Conservation (phyloP, 2,113 vertebrate species). For the Brachirus orientalis region DNA sequence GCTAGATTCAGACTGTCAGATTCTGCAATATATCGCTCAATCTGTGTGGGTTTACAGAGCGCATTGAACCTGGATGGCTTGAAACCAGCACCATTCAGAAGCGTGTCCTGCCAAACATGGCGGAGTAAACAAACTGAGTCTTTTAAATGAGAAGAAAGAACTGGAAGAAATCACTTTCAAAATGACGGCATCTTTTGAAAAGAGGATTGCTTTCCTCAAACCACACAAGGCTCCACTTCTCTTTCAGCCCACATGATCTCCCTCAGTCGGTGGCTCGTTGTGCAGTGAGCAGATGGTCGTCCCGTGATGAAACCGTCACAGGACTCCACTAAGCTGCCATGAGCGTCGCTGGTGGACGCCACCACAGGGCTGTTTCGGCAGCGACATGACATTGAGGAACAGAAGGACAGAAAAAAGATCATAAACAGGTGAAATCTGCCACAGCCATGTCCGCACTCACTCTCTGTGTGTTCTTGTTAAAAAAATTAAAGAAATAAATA, state of each 20-base stretch:
- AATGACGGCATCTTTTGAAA: not conserved
- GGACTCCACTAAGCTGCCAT: conserved; percentile 22
- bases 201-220: not conserved
- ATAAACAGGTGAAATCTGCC: conserved; percentile 20
- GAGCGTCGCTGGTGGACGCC: conserved; percentile 20
- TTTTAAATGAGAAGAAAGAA: too few species aligned
- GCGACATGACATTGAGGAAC: conserved; percentile 3
- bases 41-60: too few species aligned
- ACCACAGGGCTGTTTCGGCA: conserved; percentile 24
- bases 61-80: too few species aligned
- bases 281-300: conserved; percentile 50
- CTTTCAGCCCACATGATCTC: conserved; percentile 20
- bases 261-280: conserved; percentile 15
- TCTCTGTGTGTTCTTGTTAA: too few species aligned
- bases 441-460: not conserved
- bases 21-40: too few species aligned
- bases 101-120: too few species aligned
- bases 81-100: too few species aligned
- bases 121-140: too few species aligned
- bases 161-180: not conserved
- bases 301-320: conserved; percentile 58
- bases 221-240: conserved; percentile 15
- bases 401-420: not conserved
- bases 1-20: too few species aligned
- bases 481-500: not conserved